Base-by-base conservation (phyloP, 2,888 invertebrate species). In the Drosophila setosimentum region DNA sequence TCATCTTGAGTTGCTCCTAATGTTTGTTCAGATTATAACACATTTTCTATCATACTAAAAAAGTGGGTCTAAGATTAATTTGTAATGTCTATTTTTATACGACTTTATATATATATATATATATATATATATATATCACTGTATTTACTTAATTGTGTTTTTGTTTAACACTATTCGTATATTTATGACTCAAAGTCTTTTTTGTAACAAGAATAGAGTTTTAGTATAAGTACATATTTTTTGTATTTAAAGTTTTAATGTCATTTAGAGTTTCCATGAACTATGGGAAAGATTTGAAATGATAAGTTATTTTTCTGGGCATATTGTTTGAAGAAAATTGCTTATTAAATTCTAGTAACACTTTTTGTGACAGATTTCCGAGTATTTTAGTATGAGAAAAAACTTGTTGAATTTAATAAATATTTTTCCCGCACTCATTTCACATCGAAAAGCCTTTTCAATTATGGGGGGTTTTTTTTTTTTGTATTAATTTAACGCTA, bases 21-120 rank as follows among this genome's bases (percentile, higher is more conserved):
- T 45, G 29, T 60, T 32, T 33, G 63, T 10, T 13, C 30, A n/a
- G 49, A 18, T 45, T 51, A 51, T 29, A 8, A 27, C 33, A 33
- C 3, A 10, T 10, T 45, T 45, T 10, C 11, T 4, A n/a, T 40
- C n/a, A 5, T 5, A 40, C 13, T 29, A 55, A 29, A 3, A 18
- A n/a, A n/a, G 7, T 16, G 24, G 21, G n/a, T 30, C 6, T n/a
- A 48, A 27, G 1, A 18, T 21, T 33, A 48, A 33, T 32, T 59
- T 48, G 6, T 16, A 16, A 30, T 30, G 16, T 30, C 2, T 1
- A 13, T 13, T 40, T 55, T 40, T 1, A 3, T 21, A 24, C 13
- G 30, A 30, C 10, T 32, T 57, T 13, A n/a, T n/a, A n/a, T n/a
- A n/a, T n/a, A 29, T 29, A 29, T 29, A 29, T 29, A 29, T 29